Conservation (phyloP, 2,113 vertebrate genomes). For the Regulus satrapa region DNA sequence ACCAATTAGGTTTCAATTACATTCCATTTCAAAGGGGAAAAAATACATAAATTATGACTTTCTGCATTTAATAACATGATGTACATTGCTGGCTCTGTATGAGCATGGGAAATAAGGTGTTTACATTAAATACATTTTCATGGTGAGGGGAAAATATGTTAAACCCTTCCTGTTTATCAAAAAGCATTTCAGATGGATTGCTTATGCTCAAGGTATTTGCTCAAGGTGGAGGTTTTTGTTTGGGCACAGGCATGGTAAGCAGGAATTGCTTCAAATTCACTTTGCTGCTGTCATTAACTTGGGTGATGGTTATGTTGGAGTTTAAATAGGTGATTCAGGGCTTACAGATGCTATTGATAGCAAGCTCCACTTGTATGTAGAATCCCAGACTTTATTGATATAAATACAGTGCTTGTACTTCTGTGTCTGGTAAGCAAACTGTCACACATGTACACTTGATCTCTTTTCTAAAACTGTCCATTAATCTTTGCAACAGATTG, state of each 20-base stretch:
- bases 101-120: not conserved
- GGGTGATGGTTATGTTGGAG: not conserved
- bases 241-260: not conserved
- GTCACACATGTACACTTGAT: not conserved
- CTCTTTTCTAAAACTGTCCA: not conserved
- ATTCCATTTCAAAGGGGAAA: not conserved
- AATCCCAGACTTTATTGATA: not conserved
- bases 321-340: not conserved
- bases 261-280: not conserved
- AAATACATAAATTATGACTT: not conserved
- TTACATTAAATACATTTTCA: not conserved
- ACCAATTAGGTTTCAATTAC: constrained; percentile 31
- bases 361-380: not conserved
- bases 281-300: not conserved
- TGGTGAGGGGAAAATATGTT: not conserved
- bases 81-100: not conserved
- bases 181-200: not conserved
- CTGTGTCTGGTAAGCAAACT: not conserved
- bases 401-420: not conserved
- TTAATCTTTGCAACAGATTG: not conserved
- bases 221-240: not conserved
- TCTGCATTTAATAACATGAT: not conserved
- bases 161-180: not conserved
- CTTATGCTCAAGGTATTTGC: not conserved
- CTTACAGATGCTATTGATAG: not conserved